Conservation (phyloP, 2,113 vertebrate genomes). For the Carlito syrichta region DNA sequence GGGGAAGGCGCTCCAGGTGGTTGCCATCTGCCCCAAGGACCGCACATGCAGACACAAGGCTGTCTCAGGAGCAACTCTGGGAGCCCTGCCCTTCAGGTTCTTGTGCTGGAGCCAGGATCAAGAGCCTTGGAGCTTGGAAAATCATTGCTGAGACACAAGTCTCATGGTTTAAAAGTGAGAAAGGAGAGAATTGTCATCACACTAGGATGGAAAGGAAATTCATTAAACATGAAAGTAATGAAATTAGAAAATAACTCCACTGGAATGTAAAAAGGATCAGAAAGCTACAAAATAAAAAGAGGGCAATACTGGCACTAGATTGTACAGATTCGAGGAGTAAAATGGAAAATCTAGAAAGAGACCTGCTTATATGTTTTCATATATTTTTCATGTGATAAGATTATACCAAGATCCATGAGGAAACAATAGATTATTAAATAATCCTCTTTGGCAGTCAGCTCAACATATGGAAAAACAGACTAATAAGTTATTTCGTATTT, state of each 20-base stretch:
- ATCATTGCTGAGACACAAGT: not conserved
- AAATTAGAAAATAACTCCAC: not conserved
- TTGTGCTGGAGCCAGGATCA: not conserved
- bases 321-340: too few species aligned
- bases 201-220: not conserved
- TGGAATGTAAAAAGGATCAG: not conserved
- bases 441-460: too few species aligned
- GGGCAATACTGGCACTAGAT: accelerated
- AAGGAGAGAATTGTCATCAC: not conserved
- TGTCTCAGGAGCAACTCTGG: not conserved
- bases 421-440: not conserved
- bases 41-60: not conserved
- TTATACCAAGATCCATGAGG: too few species aligned
- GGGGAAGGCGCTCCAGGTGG: not conserved
- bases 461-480: too few species aligned
- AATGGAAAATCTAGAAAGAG: not conserved
- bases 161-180: not conserved
- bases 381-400: too few species aligned
- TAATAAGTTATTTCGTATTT: too few species aligned
- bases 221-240: not conserved
- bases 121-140: not conserved
- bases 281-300: not conserved
- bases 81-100: not conserved
- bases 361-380: accelerated
- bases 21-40: not conserved